These are phyloP conservation scores for Caenorhabditis remanei DNA, from an alignment of 1,140 invertebrate species.

Conservation along the genomic window DNA sequence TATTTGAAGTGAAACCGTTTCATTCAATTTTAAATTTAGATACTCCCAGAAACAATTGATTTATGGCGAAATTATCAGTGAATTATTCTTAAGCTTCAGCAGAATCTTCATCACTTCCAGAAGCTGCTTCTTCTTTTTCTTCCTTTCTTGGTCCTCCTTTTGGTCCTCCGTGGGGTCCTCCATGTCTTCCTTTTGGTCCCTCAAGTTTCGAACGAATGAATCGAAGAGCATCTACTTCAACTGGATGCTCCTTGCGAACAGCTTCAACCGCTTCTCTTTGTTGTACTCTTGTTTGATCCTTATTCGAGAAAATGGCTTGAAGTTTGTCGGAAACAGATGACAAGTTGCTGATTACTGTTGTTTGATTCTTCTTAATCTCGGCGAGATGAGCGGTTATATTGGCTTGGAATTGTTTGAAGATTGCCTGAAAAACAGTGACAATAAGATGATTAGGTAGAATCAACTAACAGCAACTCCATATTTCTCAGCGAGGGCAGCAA, in stretches of 20 bases:
- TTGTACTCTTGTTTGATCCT: background rate
- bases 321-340: constrained; percentile 10
- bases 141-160: background rate
- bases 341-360: background rate
- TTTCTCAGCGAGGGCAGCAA: constrained; percentile 29
- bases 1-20: too few species aligned
- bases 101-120: background rate
- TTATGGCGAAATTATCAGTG: too few species aligned
- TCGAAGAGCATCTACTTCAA: background rate
- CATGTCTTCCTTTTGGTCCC: background rate
- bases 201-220: background rate
- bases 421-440: background rate
- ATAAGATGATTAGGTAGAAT: background rate
- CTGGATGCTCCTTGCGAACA: background rate
- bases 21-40: too few species aligned
- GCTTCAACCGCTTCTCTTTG: background rate
- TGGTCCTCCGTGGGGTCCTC: background rate
- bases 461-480: constrained; percentile 1
- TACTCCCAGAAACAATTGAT: too few species aligned
- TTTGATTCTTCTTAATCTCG: constrained; percentile 23
- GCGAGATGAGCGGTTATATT: background rate
- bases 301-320: background rate
- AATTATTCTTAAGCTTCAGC: background rate
- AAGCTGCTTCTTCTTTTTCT: background rate
- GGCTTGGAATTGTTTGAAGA: constrained; percentile 15